Evolutionary conservation across 2,113 vertebrate species (phyloP), one percentile per base, ranked within the genome.

Genomic region (Laticauda colubrina): DNA sequence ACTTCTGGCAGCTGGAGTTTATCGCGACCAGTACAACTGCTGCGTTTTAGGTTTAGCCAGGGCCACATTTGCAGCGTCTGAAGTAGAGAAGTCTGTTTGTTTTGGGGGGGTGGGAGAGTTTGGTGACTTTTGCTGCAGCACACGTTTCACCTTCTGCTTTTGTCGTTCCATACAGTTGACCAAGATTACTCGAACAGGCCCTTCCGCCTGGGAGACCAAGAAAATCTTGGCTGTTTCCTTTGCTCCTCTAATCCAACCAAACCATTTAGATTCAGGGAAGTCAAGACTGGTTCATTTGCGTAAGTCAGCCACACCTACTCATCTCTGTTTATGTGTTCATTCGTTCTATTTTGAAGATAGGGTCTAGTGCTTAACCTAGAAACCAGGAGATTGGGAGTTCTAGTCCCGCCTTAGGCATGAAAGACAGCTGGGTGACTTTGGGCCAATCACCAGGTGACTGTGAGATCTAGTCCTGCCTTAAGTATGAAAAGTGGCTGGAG

Each of bases 171-270:
- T 95, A 29, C 95, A 99, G 99, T 93, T 99, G 96, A 99, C 99
- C 26, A 99, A 99, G 98, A 99, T 99, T 96, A 99, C 98, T 0
- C 98, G 99, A 0, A 99, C 97, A 1, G 98, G 98, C 12, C 96
- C 96, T 89, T 98, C 97, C 96, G 98, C 98, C 96, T 99, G 99
- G 99, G 99, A 99, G 96, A 99, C 98, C n/a, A 99, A 99, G 96
- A 99, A 99, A 97, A 99, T 99, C 94, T 98, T 99, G 94, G 99
- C 99, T 23, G 99, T 99, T 95, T 99, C 99, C 89, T 99, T 99
- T n/a, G 99, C 99, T 93, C 99, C 99, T 88, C 97, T 99, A 94
- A 96, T 99, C 91, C 98, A 98, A 90, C 99, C 99, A 1, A 98
- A 98, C 95, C 98, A 98, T 53, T 94, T 97, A 23, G 97, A 98